These are phyloP conservation scores for Arbacia lixula DNA, from an alignment of 53 echinoderm and acorn worm species.

Conservation along the genomic window DNA sequence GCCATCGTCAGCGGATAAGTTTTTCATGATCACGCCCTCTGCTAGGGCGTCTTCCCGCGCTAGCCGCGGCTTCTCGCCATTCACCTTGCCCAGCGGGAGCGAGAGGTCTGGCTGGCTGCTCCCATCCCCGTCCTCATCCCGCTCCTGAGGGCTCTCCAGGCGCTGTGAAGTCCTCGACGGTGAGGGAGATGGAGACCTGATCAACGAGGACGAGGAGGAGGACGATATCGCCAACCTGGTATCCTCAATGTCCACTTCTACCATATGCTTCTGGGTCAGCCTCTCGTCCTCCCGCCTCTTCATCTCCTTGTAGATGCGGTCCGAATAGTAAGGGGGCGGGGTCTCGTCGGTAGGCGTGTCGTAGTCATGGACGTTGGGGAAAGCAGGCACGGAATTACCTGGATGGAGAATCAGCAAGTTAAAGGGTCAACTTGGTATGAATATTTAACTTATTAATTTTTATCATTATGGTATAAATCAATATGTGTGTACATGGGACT, in stretches of 20 bases:
- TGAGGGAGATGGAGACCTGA: constrained; percentile 42
- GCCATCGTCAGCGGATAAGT: constrained; percentile 37
- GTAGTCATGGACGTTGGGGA: constrained; percentile 44
- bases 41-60: constrained; percentile 8
- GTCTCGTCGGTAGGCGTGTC: constrained; percentile 48
- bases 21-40: constrained; percentile 18
- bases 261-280: not conserved
- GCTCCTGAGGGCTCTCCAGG: constrained; percentile 28
- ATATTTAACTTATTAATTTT: too few species aligned
- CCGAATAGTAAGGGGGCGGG: constrained; percentile 38
- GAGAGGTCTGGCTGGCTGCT: constrained; percentile 55
- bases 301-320: constrained; percentile 26
- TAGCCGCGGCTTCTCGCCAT: not conserved
- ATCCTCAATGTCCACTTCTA: constrained; percentile 29
- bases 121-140: constrained; percentile 38
- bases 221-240: constrained; percentile 9
- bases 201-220: constrained; percentile 35
- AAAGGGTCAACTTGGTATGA: too few species aligned
- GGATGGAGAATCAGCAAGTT: not conserved
- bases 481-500: too few species aligned
- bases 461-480: too few species aligned
- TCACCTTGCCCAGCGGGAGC: constrained; percentile 5
- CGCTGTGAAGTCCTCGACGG: constrained; percentile 39
- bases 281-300: constrained; percentile 4
- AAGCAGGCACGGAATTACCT: constrained; percentile 53